Evolutionary conservation across 2,797 vertebrate genomes (phyloP), one percentile per base, ranked within the genome.

Genomic region (Serranus cabrilla): DNA sequence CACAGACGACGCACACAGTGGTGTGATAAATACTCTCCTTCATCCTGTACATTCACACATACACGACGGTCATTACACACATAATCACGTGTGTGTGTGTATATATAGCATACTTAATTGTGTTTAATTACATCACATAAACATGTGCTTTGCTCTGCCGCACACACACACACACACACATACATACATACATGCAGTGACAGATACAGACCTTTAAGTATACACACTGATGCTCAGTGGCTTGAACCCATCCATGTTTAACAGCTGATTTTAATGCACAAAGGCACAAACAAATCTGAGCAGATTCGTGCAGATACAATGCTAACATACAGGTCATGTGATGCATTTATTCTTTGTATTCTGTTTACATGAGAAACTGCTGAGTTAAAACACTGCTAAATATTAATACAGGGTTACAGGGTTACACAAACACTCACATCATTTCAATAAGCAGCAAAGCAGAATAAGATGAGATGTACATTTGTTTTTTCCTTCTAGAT

Each of bases 1-100:
- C n/a, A 54, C 55, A 81, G 27, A 71, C 47, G 27, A 71, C 47
- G 59, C 60, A 80, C 57, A 82, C 54, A 51, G 18, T 57, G 27
- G 74, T 80, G 82, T 78, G 64, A 82, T 74, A 78, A 77, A 89
- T 37, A 79, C 46, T 57, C 52, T 55, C 46, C 64, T 68, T 80
- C 63, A 71, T 85, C 23, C 45, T 68, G 47, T 56, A 61, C 52
- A 71, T 77, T 82, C 43, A 67, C 76, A 85, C 56, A 68, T 49
- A 50, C 71, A 78, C 21, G 2, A 63, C 9, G 58, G 52, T 47
- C 69, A 75, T 77, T 84, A 78, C 73, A 69, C 18, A 74, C 21
- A 74, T 69, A 52, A 23, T 31, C 34, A 71, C 17, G 27, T 31
- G 34, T 34, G 34, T 39, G 10, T 51, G 69, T 37, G 42, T 76